A percentile compares a stretch with the other conserved stretches of the same genome.
Evolutionary conservation across 2,888 invertebrate genomes (phyloP).

Genomic region (Sminthurides aquaticus): DNA sequence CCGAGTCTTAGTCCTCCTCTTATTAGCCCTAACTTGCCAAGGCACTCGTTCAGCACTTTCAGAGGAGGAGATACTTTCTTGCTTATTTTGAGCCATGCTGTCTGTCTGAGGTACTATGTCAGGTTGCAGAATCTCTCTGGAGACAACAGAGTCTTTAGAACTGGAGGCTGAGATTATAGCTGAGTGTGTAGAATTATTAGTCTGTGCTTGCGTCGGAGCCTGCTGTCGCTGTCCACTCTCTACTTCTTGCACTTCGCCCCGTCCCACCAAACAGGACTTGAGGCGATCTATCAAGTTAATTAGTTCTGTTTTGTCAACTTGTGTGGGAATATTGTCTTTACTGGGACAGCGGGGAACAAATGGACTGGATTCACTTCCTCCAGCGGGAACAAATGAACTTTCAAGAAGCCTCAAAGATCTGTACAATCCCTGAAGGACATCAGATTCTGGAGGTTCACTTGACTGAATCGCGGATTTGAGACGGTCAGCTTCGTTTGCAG

Average conservation of each 20-base stretch:
- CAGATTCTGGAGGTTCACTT: conserved; percentile 44
- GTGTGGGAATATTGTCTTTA: background rate
- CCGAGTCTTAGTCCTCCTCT: conserved; percentile 52
- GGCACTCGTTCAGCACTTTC: conserved; percentile 34
- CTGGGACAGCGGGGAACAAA: conserved; percentile 9
- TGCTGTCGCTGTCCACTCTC: background rate
- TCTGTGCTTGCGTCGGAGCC: background rate
- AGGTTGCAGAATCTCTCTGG: background rate
- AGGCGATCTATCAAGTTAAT: conserved; percentile 63
- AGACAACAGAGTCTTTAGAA: background rate
- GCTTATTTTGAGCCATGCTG: background rate
- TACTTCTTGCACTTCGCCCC: background rate
- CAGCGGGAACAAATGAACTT: conserved; percentile 56
- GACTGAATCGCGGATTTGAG: background rate
- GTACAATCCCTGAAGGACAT: conserved; percentile 67
- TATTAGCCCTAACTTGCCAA: conserved; percentile 44
- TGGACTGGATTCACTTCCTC: conserved; percentile 22
- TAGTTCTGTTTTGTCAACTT: conserved; percentile 49
- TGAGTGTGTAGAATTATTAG: too few relatives aligned
- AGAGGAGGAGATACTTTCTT: background rate
- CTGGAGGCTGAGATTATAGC: background rate
- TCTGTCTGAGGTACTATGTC: background rate
- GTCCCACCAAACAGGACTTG: conserved; percentile 46
- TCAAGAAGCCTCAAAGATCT: conserved; percentile 67
- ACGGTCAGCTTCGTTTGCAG: background rate